Percentiles rank a stretch among this genome's conserved stretches.
Evolutionary conservation across 1,140 invertebrate genomes (phyloP).

Genomic region (Drosophila kikkawai): DNA sequence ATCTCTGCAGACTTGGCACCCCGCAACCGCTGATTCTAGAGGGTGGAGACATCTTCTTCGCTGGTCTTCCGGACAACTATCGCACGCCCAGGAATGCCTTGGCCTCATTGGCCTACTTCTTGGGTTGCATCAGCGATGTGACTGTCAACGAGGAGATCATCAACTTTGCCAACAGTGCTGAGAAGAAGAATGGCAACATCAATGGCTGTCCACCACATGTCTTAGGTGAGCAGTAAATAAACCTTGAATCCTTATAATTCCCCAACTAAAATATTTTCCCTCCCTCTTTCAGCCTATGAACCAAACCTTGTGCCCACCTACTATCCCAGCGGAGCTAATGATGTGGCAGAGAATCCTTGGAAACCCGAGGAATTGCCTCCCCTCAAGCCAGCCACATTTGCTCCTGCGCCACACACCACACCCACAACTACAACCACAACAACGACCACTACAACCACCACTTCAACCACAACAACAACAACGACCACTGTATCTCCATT

Average conservation of each 20-base stretch:
- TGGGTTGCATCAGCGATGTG: conserved; percentile 95
- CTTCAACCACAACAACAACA: conserved; percentile 51
- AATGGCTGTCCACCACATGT: conserved; percentile 87
- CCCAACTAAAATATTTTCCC: background rate
- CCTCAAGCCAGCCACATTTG: conserved; percentile 26
- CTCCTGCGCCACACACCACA: conserved; percentile 28
- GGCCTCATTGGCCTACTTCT: conserved; percentile 87
- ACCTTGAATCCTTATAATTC: background rate
- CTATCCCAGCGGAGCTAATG: conserved; percentile 70
- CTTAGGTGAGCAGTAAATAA: conserved; percentile 58
- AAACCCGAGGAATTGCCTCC: conserved; percentile 17
- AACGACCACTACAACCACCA: conserved; percentile 10
- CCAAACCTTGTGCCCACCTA: conserved; percentile 51
- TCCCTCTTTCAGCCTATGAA: conserved; percentile 61
- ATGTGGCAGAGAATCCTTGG: conserved; percentile 34
- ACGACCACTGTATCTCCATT: conserved; percentile 37
- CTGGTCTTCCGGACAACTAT: conserved; percentile 90
- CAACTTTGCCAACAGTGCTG: conserved; percentile 92
- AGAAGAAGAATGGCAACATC: conserved; percentile 88
- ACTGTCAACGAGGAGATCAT: conserved; percentile 93
- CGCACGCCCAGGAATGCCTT: conserved; percentile 77
- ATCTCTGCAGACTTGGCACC: conserved; percentile 49
- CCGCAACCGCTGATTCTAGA: conserved; percentile 88
- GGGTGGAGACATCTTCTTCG: conserved; percentile 92
- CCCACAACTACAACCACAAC: conserved; percentile 36